These are phyloP conservation scores for Paramormyrops hopkinsi DNA, from an alignment of 2,797 vertebrate species.

Conservation along the genomic window DNA sequence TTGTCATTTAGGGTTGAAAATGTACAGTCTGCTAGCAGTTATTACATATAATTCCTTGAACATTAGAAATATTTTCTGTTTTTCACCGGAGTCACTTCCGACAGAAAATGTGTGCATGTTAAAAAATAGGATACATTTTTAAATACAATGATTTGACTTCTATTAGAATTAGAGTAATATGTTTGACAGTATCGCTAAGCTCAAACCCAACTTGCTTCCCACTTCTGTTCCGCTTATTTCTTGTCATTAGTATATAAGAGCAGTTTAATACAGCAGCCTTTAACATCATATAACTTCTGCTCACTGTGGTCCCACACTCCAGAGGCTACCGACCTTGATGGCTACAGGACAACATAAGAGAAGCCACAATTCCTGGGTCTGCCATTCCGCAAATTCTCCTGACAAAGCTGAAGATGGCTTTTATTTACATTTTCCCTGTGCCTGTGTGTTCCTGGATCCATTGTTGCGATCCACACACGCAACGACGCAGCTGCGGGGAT, in stretches of 20 bases:
- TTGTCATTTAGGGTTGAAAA: conserved; percentile 26
- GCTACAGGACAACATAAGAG: background rate
- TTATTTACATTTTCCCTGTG: background rate
- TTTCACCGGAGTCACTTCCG: background rate
- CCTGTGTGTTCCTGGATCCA: background rate
- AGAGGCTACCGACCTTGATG: background rate
- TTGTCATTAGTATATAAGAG: background rate
- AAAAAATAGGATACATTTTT: conserved; percentile 25
- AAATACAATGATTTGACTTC: background rate
- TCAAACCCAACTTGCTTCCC: background rate
- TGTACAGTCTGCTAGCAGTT: conserved; percentile 18
- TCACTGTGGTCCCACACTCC: background rate
- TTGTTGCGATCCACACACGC: background rate
- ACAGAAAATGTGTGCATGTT: conserved; percentile 20
- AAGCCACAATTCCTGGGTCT: background rate
- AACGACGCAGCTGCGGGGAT: background rate
- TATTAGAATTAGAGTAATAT: conserved; percentile 18
- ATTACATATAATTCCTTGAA: conserved; percentile 20
- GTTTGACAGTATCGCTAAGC: conserved; percentile 10
- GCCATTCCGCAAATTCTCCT: background rate
- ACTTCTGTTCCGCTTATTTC: background rate
- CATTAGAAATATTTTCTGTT: conserved; percentile 14
- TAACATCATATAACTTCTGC: background rate
- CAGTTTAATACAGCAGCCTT: background rate
- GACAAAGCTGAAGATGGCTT: conserved; percentile 19